A percentile compares a stretch with the other conserved stretches of the same genome.
Conservation (phyloP, 2,888 invertebrate genomes). For the Eudemis profundana region DNA sequence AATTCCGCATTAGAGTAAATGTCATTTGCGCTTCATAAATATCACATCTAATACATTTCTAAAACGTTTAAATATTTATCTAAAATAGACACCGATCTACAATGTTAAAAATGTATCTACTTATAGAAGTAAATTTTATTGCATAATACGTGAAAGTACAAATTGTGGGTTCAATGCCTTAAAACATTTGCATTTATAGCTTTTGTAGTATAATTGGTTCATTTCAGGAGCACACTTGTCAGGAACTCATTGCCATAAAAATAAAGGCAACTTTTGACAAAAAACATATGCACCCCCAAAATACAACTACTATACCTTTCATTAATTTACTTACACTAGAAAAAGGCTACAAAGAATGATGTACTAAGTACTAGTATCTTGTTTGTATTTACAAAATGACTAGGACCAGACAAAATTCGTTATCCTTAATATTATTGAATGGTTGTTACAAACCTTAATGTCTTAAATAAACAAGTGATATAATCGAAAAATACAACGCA, state of each 20-base stretch:
- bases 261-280: neutral
- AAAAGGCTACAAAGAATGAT: neutral
- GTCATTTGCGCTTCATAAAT: slow-evolving; percentile 46
- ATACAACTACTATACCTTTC: slow-evolving; percentile 1
- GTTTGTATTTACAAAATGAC: neutral
- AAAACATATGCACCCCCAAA: neutral
- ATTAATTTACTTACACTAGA: slow-evolving; percentile 1
- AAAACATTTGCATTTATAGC: slow-evolving; percentile 1
- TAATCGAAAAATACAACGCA: slow-evolving; percentile 17
- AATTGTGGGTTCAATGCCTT: neutral
- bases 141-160: slow-evolving; percentile 12
- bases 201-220: slow-evolving; percentile 20
- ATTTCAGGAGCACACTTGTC: neutral
- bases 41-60: slow-evolving; percentile 47
- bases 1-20: slow-evolving; percentile 31
- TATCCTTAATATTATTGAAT: slow-evolving; percentile 6
- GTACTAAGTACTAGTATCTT: slow-evolving; percentile 17
- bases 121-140: slow-evolving; percentile 3
- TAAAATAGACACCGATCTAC: slow-evolving; percentile 61
- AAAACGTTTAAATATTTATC: slow-evolving; percentile 55
- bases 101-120: slow-evolving; percentile 18
- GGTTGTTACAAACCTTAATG: slow-evolving; percentile 14
- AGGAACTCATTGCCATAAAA: neutral
- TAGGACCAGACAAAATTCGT: neutral
- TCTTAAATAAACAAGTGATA: neutral